A percentile compares a stretch with the other conserved stretches of the same genome.
These are phyloP conservation scores for Drosophila planitibia DNA, from an alignment of 2,888 invertebrate genomes.

Conservation along the genomic window DNA sequence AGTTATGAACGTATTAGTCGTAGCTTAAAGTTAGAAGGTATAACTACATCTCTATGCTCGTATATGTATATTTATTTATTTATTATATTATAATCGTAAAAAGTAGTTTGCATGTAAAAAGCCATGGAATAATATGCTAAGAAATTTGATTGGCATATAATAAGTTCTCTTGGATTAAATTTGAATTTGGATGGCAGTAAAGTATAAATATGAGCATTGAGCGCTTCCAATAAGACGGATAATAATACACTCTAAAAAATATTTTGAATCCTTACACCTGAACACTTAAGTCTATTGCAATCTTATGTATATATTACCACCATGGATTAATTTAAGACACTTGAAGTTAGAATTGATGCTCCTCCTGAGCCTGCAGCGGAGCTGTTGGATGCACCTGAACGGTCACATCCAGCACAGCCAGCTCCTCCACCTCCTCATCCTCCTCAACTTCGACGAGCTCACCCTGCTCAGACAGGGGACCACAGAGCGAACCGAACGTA, in stretches of 20 bases:
- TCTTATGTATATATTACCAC: slow-evolving; percentile 49
- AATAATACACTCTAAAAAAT: slow-evolving; percentile 35
- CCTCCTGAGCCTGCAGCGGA: slow-evolving; percentile 47
- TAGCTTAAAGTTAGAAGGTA: slow-evolving; percentile 37
- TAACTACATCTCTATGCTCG: slow-evolving; percentile 11
- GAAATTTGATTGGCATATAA: slow-evolving; percentile 47
- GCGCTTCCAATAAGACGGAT: slow-evolving; percentile 57
- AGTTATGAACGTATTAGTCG: slow-evolving; percentile 54
- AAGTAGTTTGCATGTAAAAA: slow-evolving; percentile 54
- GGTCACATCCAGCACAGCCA: slow-evolving; percentile 30
- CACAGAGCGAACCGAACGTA: slow-evolving; percentile 77
- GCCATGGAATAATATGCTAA: slow-evolving; percentile 37
- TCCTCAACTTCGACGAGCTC: slow-evolving; percentile 40
- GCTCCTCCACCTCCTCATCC: slow-evolving; percentile 14
- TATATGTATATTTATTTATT: neutral
- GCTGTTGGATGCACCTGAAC: slow-evolving; percentile 49
- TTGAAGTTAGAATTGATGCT: slow-evolving; percentile 63
- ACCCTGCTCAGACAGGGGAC: slow-evolving; percentile 54
- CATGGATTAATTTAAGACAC: slow-evolving; percentile 61
- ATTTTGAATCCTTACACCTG: slow-evolving; percentile 40
- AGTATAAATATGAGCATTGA: slow-evolving; percentile 33
- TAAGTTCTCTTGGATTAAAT: slow-evolving; percentile 50
- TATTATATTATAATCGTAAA: slow-evolving; percentile 19
- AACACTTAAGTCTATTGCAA: slow-evolving; percentile 49
- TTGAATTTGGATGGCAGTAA: slow-evolving; percentile 64